Evolutionary conservation across 1,140 invertebrate species (phyloP).

Genomic region (Halyomorpha halys): DNA sequence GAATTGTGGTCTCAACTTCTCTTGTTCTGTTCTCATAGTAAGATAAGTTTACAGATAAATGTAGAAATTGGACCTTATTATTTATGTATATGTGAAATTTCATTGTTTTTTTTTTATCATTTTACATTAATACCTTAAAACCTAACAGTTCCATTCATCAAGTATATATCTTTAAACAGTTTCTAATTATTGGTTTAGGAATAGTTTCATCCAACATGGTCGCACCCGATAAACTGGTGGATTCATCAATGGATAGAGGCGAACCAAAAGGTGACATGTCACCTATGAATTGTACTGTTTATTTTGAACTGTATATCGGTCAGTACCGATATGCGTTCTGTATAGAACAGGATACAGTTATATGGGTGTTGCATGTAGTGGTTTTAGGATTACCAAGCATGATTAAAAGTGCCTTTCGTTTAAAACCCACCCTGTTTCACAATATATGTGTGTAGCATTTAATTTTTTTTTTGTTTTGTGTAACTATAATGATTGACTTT

Average conservation of each 20-base stretch:
- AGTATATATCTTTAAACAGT: slow-evolving; percentile 18
- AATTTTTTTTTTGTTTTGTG: slow-evolving; percentile 1
- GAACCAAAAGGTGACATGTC: slow-evolving; percentile 24
- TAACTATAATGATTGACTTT: not conserved
- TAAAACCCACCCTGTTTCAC: slow-evolving; percentile 4
- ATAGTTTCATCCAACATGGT: slow-evolving; percentile 22
- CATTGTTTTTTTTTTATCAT: not conserved
- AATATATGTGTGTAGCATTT: slow-evolving; percentile 8
- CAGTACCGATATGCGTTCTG: not conserved
- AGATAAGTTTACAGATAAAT: not conserved
- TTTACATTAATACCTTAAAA: not conserved
- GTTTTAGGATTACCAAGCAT: slow-evolving; percentile 16
- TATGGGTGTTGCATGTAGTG: slow-evolving; percentile 19
- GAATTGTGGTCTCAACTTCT: not conserved
- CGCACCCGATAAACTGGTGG: slow-evolving; percentile 24
- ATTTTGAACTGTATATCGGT: slow-evolving; percentile 5
- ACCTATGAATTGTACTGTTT: slow-evolving; percentile 17
- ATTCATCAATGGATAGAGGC: slow-evolving; percentile 23
- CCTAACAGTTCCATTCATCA: not conserved
- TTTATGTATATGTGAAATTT: not conserved
- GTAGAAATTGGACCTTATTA: not conserved
- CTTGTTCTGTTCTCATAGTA: not conserved
- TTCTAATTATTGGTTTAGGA: slow-evolving; percentile 23
- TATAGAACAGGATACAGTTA: not conserved
- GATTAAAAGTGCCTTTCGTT: slow-evolving; percentile 10